Evolutionary conservation across 2,113 vertebrate genomes (phyloP), one percentile per base, ranked within the genome.

Genomic region (Coregonus clupeaformis): DNA sequence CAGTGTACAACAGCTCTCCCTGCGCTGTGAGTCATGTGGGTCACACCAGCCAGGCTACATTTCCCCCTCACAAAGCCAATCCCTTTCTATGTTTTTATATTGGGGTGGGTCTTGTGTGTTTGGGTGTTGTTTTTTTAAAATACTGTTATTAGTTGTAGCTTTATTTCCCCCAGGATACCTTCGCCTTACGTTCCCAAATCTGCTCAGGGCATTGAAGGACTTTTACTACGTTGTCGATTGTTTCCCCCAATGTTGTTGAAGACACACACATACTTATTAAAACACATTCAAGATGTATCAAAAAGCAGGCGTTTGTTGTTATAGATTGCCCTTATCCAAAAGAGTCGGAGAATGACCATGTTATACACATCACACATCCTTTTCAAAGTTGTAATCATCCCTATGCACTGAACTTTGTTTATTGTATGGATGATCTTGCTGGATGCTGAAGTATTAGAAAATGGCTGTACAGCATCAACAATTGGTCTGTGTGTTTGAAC

Each of bases 171-270:
- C 71, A 73, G 18, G 49, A 30, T 57, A 57, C 73, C 55, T 69
- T 60, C 45, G 77, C 77, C 77, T 79, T 79, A 79, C 66, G 49
- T 71, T 79, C 74, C 49, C 68, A 65, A 32, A 25, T 70, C 62
- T 79, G 68, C 77, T 79, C 77, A 75, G 77, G 77, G 60, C 77
- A 36, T 71, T 22, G 65, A 75, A 49, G 45, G 74, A 66, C 70
- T 27, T 71, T n/a, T 18, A 4, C 25, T 12, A 13, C 16, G 16
- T 67, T 20, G 18, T 36, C 30, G 18, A 12, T 52, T 18, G 65
- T 67, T 18, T 67, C 65, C 18, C 16, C 16, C 30, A n/a, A 20
- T 67, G 30, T 67, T 29, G 9, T 66, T 32, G 64, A 66, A 18
- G 64, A 7, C 9, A 4, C 64, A 66, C 63, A 32, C 30, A 6